phyloP scores from a whole-genome alignment of 2,888 invertebrate species.

The Thysanoteuthis rhombus region DNA sequence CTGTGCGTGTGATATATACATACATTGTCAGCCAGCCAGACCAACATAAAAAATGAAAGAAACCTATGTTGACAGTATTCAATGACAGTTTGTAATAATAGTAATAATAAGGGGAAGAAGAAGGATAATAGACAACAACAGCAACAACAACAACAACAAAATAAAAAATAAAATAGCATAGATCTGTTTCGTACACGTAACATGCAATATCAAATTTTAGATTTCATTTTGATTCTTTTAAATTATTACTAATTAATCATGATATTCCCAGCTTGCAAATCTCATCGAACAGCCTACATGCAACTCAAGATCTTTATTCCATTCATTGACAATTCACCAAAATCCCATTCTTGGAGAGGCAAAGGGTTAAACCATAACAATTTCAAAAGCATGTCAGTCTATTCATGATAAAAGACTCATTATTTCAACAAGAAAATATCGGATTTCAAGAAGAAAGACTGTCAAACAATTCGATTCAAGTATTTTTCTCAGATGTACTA shows the following conservation, averaged over 20 bases:
- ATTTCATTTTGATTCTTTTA: not conserved
- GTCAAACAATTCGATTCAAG: not conserved
- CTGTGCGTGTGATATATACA: no score
- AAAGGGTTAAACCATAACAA: not conserved
- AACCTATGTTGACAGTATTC: no score
- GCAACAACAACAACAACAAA: not conserved
- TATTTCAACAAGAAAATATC: not conserved
- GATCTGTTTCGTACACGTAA: not conserved
- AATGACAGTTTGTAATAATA: no score
- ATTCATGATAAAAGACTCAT: not conserved
- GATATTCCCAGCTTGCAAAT: not conserved
- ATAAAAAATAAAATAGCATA: not conserved
- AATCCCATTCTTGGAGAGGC: not conserved
- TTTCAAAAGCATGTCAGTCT: not conserved
- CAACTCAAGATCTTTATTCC: not conserved
- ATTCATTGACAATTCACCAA: not conserved
- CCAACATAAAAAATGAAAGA: no score
- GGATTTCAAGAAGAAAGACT: not conserved
- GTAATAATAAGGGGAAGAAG: not conserved
- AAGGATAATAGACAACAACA: no score
- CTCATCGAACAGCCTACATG: not conserved
- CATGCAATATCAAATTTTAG: not conserved
- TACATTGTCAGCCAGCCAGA: no score
- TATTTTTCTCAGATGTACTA: no score
- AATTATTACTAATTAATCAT: slow-evolving; percentile 1